A percentile compares a stretch with the other conserved stretches of the same genome.
phyloP scores from a whole-genome alignment of 2,113 vertebrate species.

The Arvicanthis niloticus region DNA sequence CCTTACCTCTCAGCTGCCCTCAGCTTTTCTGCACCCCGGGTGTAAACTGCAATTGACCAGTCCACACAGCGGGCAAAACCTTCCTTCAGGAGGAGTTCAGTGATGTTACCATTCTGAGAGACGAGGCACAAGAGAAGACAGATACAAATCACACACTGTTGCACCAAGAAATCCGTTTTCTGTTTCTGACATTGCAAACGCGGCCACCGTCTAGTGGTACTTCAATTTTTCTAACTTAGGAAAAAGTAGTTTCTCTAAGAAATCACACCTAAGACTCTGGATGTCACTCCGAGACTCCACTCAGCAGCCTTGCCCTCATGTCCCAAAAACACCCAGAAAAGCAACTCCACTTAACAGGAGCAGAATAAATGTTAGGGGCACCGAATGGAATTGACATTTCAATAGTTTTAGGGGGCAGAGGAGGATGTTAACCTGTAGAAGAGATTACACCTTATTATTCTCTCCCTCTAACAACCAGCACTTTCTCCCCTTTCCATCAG shows the following conservation, averaged over 20 bases:
- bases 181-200: constrained; percentile 20
- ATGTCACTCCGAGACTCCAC: neutral
- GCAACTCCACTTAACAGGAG: constrained; percentile 32
- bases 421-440: constrained; percentile 60
- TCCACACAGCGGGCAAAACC: constrained; percentile 98
- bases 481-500: constrained; percentile 50
- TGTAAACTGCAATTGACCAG: constrained; percentile 98
- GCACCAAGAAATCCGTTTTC: constrained; percentile 17
- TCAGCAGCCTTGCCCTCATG: neutral
- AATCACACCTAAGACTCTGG: neutral
- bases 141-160: neutral
- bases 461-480: constrained; percentile 59
- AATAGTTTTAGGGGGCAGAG: constrained; percentile 64
- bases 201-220: neutral
- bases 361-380: constrained; percentile 60
- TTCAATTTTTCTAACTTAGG: neutral
- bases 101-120: constrained; percentile 97
- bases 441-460: constrained; percentile 67
- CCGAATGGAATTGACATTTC: constrained; percentile 67
- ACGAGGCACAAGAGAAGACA: neutral
- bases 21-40: constrained; percentile 96
- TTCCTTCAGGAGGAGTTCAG: constrained; percentile 96
- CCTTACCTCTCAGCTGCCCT: constrained; percentile 93
- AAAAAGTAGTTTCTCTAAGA: constrained; percentile 22
- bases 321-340: neutral